These are phyloP conservation scores for Andinoacara biseriatus DNA, from an alignment of 2,113 vertebrate genomes.

Conservation along the genomic window DNA sequence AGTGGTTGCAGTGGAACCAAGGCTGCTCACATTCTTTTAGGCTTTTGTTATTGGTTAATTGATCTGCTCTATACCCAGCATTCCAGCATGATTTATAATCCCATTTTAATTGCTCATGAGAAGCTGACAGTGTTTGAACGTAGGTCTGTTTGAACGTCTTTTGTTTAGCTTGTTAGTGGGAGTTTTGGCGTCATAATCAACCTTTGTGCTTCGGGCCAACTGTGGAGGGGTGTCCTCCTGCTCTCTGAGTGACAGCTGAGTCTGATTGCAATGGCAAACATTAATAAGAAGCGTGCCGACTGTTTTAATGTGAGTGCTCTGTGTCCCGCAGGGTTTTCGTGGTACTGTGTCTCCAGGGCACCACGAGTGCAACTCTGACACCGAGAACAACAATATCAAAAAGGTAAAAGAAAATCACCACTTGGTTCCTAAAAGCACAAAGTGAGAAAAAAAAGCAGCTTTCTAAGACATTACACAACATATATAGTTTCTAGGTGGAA, in stretches of 20 bases:
- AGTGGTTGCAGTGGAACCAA: background rate
- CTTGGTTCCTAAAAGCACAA: background rate
- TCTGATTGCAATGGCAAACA: constrained; percentile 46
- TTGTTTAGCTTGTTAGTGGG: constrained; percentile 18
- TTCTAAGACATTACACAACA: background rate
- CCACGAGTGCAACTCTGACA: constrained; percentile 76
- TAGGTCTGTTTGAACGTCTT: background rate
- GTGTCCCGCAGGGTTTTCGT: constrained; percentile 77
- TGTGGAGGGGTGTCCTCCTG: constrained; percentile 22
- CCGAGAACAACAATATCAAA: constrained; percentile 77
- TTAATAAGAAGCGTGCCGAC: constrained; percentile 26
- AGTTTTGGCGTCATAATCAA: constrained; percentile 31
- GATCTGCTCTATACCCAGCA: background rate
- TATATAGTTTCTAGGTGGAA: background rate
- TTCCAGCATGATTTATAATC: constrained; percentile 11
- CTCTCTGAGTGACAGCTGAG: constrained; percentile 44
- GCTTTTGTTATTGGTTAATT: background rate
- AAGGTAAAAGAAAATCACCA: constrained; percentile 68
- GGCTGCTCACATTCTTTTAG: background rate
- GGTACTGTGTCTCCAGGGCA: constrained; percentile 72
- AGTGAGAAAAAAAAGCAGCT: background rate
- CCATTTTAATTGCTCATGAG: background rate
- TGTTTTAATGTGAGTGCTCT: constrained; percentile 45
- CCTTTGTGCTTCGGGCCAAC: background rate
- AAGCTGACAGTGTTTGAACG: background rate